These are phyloP conservation scores for Nomada lathburiana DNA, from an alignment of 2,888 invertebrate genomes.

Conservation along the genomic window DNA sequence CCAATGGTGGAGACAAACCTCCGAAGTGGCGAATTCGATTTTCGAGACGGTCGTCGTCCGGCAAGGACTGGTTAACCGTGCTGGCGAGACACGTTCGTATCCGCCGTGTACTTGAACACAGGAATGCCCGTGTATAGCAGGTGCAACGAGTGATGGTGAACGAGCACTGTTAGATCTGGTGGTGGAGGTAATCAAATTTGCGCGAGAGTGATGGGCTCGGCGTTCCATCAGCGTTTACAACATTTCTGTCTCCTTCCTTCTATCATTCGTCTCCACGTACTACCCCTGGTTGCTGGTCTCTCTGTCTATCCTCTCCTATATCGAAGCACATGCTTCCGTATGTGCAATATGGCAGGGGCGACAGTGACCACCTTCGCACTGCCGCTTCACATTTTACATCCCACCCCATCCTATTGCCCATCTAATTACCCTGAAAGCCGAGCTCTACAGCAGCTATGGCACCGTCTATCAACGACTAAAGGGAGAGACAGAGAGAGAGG, in stretches of 20 bases:
- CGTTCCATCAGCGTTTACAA: slow-evolving; percentile 71
- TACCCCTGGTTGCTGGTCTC: not conserved
- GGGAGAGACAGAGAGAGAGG: not conserved
- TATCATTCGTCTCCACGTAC: slow-evolving; percentile 1
- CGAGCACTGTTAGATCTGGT: slow-evolving; percentile 48
- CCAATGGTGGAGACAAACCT: slow-evolving; percentile 65
- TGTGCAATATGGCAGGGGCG: slow-evolving; percentile 12
- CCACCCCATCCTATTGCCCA: slow-evolving; percentile 46
- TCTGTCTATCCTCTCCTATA: not conserved
- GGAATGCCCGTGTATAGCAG: slow-evolving; percentile 3
- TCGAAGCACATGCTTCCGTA: slow-evolving; percentile 4
- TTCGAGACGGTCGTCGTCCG: slow-evolving; percentile 57
- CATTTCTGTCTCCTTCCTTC: slow-evolving; percentile 57
- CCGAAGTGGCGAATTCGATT: slow-evolving; percentile 64
- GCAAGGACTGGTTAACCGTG: slow-evolving; percentile 50
- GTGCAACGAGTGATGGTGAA: slow-evolving; percentile 44
- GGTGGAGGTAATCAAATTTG: slow-evolving; percentile 74
- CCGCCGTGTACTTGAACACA: not conserved
- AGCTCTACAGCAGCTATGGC: slow-evolving; percentile 12
- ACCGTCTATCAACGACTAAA: slow-evolving; percentile 29
- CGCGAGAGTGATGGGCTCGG: slow-evolving; percentile 65
- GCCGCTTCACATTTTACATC: slow-evolving; percentile 38
- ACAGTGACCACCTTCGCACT: slow-evolving; percentile 46
- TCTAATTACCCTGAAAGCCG: slow-evolving; percentile 76
- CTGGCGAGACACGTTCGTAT: not conserved